Base-by-base conservation (phyloP, 2,113 vertebrate species). In the Chloroceryle aenea region DNA sequence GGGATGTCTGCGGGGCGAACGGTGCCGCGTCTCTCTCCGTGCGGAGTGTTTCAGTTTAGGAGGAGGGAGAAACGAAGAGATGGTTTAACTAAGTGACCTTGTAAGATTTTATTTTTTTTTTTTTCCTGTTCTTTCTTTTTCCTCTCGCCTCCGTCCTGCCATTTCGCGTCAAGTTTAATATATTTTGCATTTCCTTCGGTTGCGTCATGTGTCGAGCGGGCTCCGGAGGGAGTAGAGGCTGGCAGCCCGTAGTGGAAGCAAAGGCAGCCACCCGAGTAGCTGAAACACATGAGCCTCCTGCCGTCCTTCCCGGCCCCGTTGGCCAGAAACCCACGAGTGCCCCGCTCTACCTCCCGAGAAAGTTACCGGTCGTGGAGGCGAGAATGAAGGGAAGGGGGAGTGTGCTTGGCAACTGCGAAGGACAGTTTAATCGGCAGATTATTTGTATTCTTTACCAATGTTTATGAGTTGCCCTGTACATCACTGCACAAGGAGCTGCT, bases 391-490 rank as follows among this genome's bases (percentile, higher is more conserved):
- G 87, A 61, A 55, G 40, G 90, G 61, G 48, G 77, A 36, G 83
- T 25, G 93, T 82, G 80, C 94, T 85, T 93, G 97, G 94, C 91
- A 87, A 69, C 92, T 78, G 96, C 32, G 8, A 52, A 84, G 95
- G 85, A 78, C 95, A 85, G 94, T 94, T 97, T 82, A 43, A 68
- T 96, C 88, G 78, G 58, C 61, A 86, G 93, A 32, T 85, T 92
- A 95, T 97, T 93, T 97, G 97, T 97, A 96, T 97, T 91, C 96
- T 94, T 94, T 96, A 22, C 86, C 86, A 34, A 55, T 93, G 95
- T 97, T 82, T 92, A 85, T 74, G 94, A 95, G 94, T 81, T 97
- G 96, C 96, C 96, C 76, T 45, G 87, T 96, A 84, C 92, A 93
- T 96, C 97, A 91, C 32, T 40, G 95, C 95, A 94, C 84, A 97